Evolutionary conservation across 30 jellyfish, hydroid and myxozoan species (phyloP), one percentile per base, ranked within the genome.

Genomic region (Hydractinia echinata): DNA sequence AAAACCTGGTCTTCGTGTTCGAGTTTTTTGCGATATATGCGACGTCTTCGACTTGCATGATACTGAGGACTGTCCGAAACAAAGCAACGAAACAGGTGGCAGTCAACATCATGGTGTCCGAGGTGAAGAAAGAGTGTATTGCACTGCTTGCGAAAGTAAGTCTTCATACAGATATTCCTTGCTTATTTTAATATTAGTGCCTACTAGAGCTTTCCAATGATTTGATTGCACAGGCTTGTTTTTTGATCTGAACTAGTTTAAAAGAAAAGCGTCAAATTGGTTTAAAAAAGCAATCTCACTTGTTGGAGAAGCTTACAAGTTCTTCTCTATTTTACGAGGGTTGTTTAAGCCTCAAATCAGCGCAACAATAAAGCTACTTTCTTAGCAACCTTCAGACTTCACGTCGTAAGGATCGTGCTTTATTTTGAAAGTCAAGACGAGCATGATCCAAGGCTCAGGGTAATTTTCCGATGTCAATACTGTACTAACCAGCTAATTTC

Each of bases 31-130:
- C 77, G 99, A 94, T 77, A 94, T 94, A 30, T 94, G 99, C 53
- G 99, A 94, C 67, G 96, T 83, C 44, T 94, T 94, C 73, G 99
- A 94, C 73, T 30, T 71, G 20, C 99, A 94, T 69, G 99, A 94
- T 55, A 94, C 99, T 3, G 99, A 94, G 70, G 99, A 94, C 66
- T 94, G 99, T 68, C 99, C 99, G 5, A 77, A 82, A 71, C 99
- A 94, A 69, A 84, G 92, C 76, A 85, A 89, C 73, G 85, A 83
- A 4, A 44, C 51, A 16, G 84, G 89, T 55, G 99, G 99, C 10
- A 81, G 88, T 2, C 95, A 88, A 70, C 95, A 94, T 73, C 99
- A 89, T 61, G 97, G 97, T 6, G 76, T 81, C 11, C 81, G 97
- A 54, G 96, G 95, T 49, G 91, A 79, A 49, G 96, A 87, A 64